Evolutionary conservation across 92 coral and sea anemone genomes (phyloP).

Genomic region (Zoanthus gigantus): DNA sequence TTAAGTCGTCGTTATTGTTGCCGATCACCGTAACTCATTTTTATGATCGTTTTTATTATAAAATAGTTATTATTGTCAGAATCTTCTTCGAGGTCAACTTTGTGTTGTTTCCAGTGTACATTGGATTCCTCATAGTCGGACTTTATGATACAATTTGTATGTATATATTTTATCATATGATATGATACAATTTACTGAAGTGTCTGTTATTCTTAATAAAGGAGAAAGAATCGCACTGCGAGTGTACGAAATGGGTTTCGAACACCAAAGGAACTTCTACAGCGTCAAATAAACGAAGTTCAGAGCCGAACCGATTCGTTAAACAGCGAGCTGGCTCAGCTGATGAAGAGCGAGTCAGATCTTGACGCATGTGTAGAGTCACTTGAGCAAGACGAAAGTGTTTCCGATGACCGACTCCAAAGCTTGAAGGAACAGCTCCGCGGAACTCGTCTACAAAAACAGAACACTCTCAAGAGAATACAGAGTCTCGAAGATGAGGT

Average conservation of each 20-base stretch:
- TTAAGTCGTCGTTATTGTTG: too few species aligned
- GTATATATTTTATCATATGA: too few species aligned
- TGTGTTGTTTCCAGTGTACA: too few species aligned
- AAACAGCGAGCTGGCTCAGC: conserved; percentile 89
- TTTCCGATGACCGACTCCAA: conserved; percentile 71
- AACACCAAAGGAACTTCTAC: conserved; percentile 87
- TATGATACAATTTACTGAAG: not conserved
- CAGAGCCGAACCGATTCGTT: conserved; percentile 83
- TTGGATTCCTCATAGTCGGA: too few species aligned
- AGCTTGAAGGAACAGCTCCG: conserved; percentile 79
- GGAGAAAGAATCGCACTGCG: conserved; percentile 58
- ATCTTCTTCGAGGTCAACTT: too few species aligned
- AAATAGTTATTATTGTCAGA: too few species aligned
- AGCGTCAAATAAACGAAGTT: conserved; percentile 82
- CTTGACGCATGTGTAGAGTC: conserved; percentile 64
- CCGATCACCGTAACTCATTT: too few species aligned
- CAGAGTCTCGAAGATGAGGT: conserved; percentile 91
- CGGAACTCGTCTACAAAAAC: conserved; percentile 83
- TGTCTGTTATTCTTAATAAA: not conserved
- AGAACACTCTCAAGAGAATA: conserved; percentile 77
- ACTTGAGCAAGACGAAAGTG: conserved; percentile 66
- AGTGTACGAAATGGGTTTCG: conserved; percentile 63
- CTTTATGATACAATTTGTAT: too few species aligned
- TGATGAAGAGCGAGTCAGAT: conserved; percentile 86
- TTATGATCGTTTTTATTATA: too few species aligned